A percentile compares a stretch with the other conserved stretches of the same genome.
Evolutionary conservation across 2,113 vertebrate genomes (phyloP).

Genomic region (Dipodomys ordii): DNA sequence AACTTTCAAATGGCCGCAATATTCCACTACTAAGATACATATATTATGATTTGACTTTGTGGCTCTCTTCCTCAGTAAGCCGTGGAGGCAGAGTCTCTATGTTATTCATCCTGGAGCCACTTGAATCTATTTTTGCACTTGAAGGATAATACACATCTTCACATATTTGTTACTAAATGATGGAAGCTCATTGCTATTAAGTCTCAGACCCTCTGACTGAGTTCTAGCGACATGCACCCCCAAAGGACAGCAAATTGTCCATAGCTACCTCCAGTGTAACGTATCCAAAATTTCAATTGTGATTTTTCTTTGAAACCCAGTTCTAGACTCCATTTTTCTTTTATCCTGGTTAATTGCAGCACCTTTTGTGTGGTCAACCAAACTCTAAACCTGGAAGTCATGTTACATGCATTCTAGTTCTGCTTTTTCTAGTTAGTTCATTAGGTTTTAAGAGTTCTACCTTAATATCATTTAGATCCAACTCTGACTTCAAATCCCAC

Average conservation of each 20-base stretch:
- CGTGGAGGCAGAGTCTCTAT: not conserved
- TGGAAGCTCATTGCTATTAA: not conserved
- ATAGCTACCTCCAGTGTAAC: not conserved
- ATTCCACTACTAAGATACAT: not conserved
- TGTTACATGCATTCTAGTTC: not conserved
- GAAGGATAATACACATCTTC: not conserved
- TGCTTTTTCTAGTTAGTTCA: not conserved
- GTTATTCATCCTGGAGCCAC: not conserved
- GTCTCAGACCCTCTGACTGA: not conserved
- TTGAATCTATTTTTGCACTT: not conserved
- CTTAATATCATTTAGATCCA: not conserved
- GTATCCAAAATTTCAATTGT: not conserved
- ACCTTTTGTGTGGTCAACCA: too few relatives aligned
- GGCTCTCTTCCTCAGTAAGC: not conserved
- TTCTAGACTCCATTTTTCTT: not conserved
- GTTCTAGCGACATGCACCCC: not conserved
- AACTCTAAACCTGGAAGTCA: too few relatives aligned
- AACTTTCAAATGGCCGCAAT: not conserved
- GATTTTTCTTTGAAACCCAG: not conserved
- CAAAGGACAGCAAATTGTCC: not conserved
- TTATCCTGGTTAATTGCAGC: not conserved
- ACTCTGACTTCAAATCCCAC: not conserved
- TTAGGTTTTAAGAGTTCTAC: not conserved
- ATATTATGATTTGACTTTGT: not conserved
- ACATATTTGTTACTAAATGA: not conserved